A percentile compares a stretch with the other conserved stretches of the same genome.
phyloP scores from a whole-genome alignment of 2,888 invertebrate species.

The Amphimallon solstitiale region DNA sequence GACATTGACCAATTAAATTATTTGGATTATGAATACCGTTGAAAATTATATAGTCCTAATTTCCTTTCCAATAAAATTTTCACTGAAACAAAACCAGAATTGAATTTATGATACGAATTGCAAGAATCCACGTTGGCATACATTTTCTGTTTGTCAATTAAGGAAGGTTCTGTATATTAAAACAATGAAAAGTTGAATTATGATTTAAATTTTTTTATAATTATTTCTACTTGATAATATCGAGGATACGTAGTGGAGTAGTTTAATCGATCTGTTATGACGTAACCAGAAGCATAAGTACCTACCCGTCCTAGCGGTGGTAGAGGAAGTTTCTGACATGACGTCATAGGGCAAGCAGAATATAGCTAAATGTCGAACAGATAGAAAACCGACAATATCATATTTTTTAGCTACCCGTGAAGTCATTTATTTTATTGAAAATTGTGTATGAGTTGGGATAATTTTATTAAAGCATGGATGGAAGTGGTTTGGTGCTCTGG shows the following conservation, averaged over 20 bases:
- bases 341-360: slow-evolving; percentile 44
- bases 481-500: slow-evolving; percentile 44
- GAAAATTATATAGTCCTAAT: no score
- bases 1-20: no score
- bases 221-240: no score
- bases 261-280: slow-evolving; percentile 37
- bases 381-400: slow-evolving; percentile 45
- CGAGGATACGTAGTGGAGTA: background rate
- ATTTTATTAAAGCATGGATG: slow-evolving; percentile 46
- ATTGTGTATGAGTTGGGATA: slow-evolving; percentile 46
- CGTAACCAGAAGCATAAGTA: slow-evolving; percentile 30
- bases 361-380: slow-evolving; percentile 46
- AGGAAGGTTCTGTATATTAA: no score
- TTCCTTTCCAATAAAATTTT: no score
- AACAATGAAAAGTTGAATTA: no score
- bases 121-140: no score
- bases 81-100: no score
- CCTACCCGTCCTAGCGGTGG: slow-evolving; percentile 16
- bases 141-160: no score
- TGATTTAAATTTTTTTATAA: no score
- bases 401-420: slow-evolving; percentile 8
- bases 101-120: no score
- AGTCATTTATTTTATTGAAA: slow-evolving; percentile 29
- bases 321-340: slow-evolving; percentile 43
- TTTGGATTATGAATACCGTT: no score